These are phyloP conservation scores for Pholis gunnellus DNA, from an alignment of 2,113 vertebrate species.

Conservation along the genomic window DNA sequence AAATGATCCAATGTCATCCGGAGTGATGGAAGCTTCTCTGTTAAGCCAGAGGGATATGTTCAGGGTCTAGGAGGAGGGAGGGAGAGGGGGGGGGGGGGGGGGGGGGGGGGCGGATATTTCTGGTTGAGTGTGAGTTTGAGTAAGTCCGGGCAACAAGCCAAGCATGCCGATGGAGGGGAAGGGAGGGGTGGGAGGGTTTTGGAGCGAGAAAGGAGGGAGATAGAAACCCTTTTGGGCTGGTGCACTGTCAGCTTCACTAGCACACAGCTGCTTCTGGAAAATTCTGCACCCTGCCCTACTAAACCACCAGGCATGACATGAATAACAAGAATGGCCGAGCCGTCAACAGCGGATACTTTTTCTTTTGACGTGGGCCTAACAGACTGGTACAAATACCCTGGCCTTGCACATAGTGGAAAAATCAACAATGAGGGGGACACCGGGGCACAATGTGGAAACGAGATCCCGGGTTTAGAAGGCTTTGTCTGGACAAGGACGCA, in stretches of 20 bases:
- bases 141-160: slow-evolving; percentile 87
- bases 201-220: slow-evolving; percentile 55
- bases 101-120: slow-evolving; percentile 77
- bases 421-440: slow-evolving; percentile 77
- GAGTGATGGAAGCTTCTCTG: slow-evolving; percentile 90
- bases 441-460: slow-evolving; percentile 77
- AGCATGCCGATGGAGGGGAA: slow-evolving; percentile 83
- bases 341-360: slow-evolving; percentile 72
- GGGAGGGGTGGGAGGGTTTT: slow-evolving; percentile 52
- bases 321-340: slow-evolving; percentile 81
- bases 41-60: slow-evolving; percentile 87
- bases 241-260: slow-evolving; percentile 84
- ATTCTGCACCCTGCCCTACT: slow-evolving; percentile 91
- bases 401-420: slow-evolving; percentile 81
- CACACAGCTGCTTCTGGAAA: slow-evolving; percentile 98
- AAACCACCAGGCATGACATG: slow-evolving; percentile 91
- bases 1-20: slow-evolving; percentile 89
- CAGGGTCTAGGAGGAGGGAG: slow-evolving; percentile 72
- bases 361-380: slow-evolving; percentile 78
- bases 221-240: slow-evolving; percentile 86
- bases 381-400: slow-evolving; percentile 77
- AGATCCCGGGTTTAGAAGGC: slow-evolving; percentile 78
- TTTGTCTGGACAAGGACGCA: slow-evolving; percentile 76
- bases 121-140: slow-evolving; percentile 87
- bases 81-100: background rate